These are phyloP conservation scores for Canis aureus DNA, from an alignment of 2,113 vertebrate species.

Conservation along the genomic window DNA sequence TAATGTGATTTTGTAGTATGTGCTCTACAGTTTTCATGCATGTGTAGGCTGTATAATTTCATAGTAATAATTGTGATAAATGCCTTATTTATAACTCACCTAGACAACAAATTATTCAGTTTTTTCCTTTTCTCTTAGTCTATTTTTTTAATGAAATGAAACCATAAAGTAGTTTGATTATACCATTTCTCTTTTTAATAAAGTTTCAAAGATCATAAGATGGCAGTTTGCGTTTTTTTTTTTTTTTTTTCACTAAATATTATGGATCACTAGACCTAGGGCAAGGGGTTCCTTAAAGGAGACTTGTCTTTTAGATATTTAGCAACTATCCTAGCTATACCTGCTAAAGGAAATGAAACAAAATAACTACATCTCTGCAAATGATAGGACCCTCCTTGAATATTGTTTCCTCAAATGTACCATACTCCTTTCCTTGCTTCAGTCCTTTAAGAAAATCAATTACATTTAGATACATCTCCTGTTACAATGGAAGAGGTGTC, in stretches of 20 bases:
- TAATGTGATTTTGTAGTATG: conserved; percentile 51
- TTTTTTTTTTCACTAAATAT: neutral
- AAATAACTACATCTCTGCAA: neutral
- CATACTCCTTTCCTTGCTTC: neutral
- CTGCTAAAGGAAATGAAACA: neutral
- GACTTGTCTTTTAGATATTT: conserved; percentile 36
- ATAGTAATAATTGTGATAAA: neutral
- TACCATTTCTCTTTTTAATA: conserved; percentile 78
- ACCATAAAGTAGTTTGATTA: conserved; percentile 59
- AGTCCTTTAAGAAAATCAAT: neutral
- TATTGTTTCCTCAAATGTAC: neutral
- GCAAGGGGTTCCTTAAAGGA: neutral
- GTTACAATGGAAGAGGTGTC: neutral
- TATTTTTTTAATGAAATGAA: conserved; percentile 70
- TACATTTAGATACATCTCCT: neutral
- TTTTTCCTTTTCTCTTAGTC: conserved; percentile 42
- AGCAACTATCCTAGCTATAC: neutral
- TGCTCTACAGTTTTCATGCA: conserved; percentile 6
- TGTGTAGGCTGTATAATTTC: conserved; percentile 21
- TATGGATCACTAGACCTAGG: neutral
- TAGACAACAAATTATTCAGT: neutral
- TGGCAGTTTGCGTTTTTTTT: neutral
- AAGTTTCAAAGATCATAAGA: conserved; percentile 67
- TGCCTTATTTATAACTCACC: conserved; percentile 65
- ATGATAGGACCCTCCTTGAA: neutral